Conservation (phyloP, 2,888 invertebrate species). For the Temnothorax ravouxi region DNA sequence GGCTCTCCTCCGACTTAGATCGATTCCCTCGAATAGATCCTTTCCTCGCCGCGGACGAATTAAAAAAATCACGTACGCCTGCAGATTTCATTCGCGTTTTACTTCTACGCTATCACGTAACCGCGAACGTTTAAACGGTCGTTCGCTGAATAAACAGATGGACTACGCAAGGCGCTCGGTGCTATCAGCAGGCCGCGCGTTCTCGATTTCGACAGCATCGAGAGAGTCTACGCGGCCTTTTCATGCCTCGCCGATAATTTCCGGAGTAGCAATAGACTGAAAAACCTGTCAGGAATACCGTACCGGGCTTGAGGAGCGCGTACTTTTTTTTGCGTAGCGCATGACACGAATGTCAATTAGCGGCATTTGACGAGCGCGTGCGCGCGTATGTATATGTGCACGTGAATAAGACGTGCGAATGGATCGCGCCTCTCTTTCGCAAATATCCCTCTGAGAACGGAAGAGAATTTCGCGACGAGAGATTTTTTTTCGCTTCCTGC, state of each 20-base stretch:
- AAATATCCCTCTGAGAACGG: neutral
- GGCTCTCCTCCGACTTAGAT: neutral
- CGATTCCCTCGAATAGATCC: neutral
- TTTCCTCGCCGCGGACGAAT: neutral
- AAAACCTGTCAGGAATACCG: constrained; percentile 50
- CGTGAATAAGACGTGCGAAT: constrained; percentile 39
- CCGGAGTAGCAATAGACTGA: constrained; percentile 40
- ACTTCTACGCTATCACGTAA: neutral
- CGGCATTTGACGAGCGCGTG: neutral
- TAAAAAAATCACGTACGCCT: neutral
- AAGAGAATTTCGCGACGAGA: neutral
- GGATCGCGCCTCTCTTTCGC: neutral
- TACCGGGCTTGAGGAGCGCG: constrained; percentile 24
- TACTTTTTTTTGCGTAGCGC: constrained; percentile 20
- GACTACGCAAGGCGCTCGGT: constrained; percentile 4
- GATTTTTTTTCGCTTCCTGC: neutral
- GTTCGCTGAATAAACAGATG: constrained; percentile 22
- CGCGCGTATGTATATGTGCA: neutral
- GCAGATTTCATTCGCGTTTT: constrained; percentile 14
- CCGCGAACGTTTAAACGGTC: constrained; percentile 3
- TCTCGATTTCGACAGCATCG: constrained; percentile 38
- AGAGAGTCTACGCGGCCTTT: constrained; percentile 26
- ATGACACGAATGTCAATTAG: constrained; percentile 54
- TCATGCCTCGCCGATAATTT: constrained; percentile 34
- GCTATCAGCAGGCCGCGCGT: neutral